Conservation (phyloP, 2,888 invertebrate genomes). For the Acleris literana region DNA sequence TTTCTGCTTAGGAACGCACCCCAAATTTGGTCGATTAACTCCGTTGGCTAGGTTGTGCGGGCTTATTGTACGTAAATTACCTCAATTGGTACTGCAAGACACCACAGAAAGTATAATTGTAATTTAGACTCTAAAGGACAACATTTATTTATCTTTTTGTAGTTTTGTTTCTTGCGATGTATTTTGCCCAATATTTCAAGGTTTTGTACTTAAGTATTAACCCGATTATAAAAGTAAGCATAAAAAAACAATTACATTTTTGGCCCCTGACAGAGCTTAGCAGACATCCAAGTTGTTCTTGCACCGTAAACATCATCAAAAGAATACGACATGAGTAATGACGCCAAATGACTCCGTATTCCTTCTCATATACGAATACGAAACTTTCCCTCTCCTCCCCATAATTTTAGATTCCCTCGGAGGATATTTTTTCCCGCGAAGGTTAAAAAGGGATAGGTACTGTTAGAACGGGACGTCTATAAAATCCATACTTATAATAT, state of each 20-base stretch:
- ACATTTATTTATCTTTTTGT: no score
- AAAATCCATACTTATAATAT: constrained; percentile 84
- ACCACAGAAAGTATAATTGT: no score
- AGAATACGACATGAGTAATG: constrained; percentile 71
- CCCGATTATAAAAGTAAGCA: no score
- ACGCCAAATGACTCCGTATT: constrained; percentile 68
- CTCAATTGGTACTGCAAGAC: no score
- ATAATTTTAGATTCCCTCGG: constrained; percentile 78
- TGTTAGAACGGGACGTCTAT: constrained; percentile 64
- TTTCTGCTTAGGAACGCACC: no score
- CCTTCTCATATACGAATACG: constrained; percentile 70
- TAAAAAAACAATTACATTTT: not conserved
- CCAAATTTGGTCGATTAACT: no score
- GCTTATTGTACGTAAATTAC: no score
- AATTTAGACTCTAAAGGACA: no score
- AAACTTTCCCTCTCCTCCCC: constrained; percentile 57
- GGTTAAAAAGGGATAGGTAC: constrained; percentile 57
- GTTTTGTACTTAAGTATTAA: no score
- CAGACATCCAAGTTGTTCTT: constrained; percentile 53
- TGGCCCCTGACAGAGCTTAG: constrained; percentile 44
- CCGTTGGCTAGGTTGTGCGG: no score
- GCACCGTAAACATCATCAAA: constrained; percentile 60
- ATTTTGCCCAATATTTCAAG: no score
- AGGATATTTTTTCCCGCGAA: constrained; percentile 73
- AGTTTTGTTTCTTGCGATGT: no score